Conservation (phyloP, 2,113 vertebrate genomes). For the Esox niger region DNA sequence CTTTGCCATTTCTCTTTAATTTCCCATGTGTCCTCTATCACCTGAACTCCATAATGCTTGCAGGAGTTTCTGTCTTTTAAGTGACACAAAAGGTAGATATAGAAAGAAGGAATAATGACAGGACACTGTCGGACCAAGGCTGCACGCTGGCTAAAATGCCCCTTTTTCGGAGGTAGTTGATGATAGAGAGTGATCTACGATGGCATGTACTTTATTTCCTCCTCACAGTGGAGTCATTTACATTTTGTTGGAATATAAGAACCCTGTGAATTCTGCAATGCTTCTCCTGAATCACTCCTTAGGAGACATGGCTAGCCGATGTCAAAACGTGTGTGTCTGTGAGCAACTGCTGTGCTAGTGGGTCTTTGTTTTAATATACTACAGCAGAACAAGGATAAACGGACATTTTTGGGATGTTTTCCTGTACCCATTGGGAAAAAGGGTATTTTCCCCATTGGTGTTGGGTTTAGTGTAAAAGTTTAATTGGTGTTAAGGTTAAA, state of each 20-base stretch:
- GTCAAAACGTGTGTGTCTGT: constrained; percentile 7
- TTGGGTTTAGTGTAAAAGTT: no score
- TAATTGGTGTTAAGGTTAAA: no score
- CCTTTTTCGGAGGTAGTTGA: no score
- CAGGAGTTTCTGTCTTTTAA: constrained; percentile 37
- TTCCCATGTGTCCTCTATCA: constrained; percentile 35
- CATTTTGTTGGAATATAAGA: constrained; percentile 49
- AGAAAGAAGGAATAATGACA: background rate
- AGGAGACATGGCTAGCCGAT: constrained; percentile 14
- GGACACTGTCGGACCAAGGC: background rate
- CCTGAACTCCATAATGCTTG: constrained; percentile 17
- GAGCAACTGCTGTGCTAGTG: background rate
- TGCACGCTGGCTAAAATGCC: background rate
- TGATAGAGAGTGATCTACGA: background rate
- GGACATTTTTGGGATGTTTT: no score
- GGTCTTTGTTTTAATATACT: background rate
- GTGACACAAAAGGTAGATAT: constrained; percentile 19
- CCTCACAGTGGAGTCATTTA: constrained; percentile 37
- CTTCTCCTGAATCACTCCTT: constrained; percentile 5
- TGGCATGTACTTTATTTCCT: background rate
- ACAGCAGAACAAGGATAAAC: no score
- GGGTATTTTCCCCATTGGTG: no score
- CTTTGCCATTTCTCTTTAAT: constrained; percentile 39
- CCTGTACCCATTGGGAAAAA: no score
- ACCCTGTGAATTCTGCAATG: constrained; percentile 21